Percentiles rank a stretch among this genome's conserved stretches.
Conservation (phyloP, 2,113 vertebrate genomes). For the Erpornis zantholeuca region DNA sequence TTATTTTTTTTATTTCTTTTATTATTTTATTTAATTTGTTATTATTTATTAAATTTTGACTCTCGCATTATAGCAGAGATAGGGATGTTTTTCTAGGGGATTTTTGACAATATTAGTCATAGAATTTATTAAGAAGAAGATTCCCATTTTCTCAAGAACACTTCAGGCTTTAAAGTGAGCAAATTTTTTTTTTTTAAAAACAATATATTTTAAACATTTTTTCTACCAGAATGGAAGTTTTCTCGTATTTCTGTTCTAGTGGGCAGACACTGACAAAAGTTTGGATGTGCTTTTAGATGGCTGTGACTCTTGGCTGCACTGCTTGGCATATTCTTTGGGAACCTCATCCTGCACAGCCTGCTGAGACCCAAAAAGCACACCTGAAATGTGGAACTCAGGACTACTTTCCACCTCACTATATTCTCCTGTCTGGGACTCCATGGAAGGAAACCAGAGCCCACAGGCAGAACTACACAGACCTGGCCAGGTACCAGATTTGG, state of each 20-base stretch:
- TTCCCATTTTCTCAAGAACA: background rate
- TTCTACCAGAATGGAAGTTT: background rate
- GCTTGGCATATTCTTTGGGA: background rate
- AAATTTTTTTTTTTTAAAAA: background rate
- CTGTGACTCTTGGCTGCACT: background rate
- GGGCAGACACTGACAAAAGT: background rate
- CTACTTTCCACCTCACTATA: background rate
- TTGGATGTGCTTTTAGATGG: background rate
- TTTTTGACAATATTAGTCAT: background rate
- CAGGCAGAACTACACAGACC: background rate
- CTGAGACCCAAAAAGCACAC: background rate
- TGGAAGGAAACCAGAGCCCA: background rate
- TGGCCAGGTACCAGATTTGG: background rate
- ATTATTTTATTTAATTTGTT: too few relatives aligned
- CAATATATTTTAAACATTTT: fast-evolving
- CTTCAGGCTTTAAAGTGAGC: background rate
- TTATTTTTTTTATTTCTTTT: too few relatives aligned
- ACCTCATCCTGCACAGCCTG: background rate
- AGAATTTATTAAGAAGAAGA: background rate
- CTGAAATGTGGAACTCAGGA: background rate
- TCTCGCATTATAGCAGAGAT: background rate
- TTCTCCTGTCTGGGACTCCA: background rate
- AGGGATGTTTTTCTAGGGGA: background rate
- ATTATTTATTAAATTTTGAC: background rate
- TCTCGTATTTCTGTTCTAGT: background rate